These are phyloP conservation scores for Lordiphosa andalusiaca DNA, from an alignment of 2,888 invertebrate species.

Conservation along the genomic window DNA sequence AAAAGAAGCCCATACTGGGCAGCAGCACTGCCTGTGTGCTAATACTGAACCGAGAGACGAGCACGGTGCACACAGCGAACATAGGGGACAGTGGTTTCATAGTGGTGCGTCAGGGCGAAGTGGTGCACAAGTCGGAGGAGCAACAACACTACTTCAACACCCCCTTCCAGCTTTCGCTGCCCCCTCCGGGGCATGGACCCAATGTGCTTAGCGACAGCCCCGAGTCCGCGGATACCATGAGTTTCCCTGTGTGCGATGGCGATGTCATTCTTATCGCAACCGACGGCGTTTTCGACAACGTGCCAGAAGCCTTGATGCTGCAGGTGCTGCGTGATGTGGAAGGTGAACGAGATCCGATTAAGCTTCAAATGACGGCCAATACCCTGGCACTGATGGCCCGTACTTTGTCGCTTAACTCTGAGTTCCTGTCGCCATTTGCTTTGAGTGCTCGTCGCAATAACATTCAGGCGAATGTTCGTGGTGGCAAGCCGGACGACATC, in stretches of 20 bases:
- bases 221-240: constrained; percentile 93
- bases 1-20: constrained; percentile 95
- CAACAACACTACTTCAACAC: constrained; percentile 99
- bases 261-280: constrained; percentile 97
- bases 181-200: constrained; percentile 93
- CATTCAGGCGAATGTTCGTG: constrained; percentile 88
- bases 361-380: constrained; percentile 94
- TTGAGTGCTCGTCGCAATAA: constrained; percentile 95
- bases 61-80: constrained; percentile 96
- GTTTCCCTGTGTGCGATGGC: constrained; percentile 92
- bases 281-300: constrained; percentile 99
- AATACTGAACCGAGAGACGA: constrained; percentile 93
- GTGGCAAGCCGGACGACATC: constrained; percentile 99
- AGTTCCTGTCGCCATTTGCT: constrained; percentile 97
- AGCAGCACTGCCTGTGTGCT: constrained; percentile 99
- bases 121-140: constrained; percentile 96
- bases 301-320: constrained; percentile 93
- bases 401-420: constrained; percentile 95
- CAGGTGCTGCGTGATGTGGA: constrained; percentile 90
- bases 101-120: constrained; percentile 91
- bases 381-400: constrained; percentile 97
- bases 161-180: constrained; percentile 96
- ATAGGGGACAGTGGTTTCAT: constrained; percentile 99
- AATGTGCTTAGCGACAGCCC: constrained; percentile 96
- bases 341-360: constrained; percentile 86